Conservation (phyloP, 1,140 invertebrate genomes). For the Aphaenogaster ashmeadi region DNA sequence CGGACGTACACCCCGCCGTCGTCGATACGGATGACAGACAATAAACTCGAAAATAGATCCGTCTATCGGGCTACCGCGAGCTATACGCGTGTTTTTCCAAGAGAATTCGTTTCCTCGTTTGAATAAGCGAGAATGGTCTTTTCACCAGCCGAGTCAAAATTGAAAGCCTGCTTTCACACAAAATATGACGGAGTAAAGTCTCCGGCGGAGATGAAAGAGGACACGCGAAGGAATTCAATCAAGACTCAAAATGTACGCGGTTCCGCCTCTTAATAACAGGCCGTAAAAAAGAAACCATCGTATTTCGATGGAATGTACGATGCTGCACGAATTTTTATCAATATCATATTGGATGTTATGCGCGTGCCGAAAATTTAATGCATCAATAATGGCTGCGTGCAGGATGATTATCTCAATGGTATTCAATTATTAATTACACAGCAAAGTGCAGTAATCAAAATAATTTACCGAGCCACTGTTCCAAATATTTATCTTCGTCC, state of each 20-base stretch:
- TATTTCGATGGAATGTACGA: neutral
- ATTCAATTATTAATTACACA: constrained; percentile 27
- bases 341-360: neutral
- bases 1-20: neutral
- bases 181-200: constrained; percentile 13
- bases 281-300: neutral
- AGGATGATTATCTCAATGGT: neutral
- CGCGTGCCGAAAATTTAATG: constrained; percentile 13
- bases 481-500: constrained; percentile 19
- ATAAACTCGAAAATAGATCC: constrained; percentile 29
- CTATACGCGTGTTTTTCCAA: neutral
- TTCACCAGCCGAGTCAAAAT: neutral
- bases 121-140: constrained; percentile 15
- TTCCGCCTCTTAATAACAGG: neutral
- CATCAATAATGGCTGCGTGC: neutral
- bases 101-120: neutral
- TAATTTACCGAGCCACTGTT: neutral
- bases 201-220: constrained; percentile 13
- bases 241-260: neutral
- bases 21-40: constrained; percentile 9
- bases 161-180: constrained; percentile 26
- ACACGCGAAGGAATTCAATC: constrained; percentile 13
- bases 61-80: neutral
- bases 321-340: neutral
- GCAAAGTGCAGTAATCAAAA: neutral